Conservation (phyloP, 1,140 invertebrate genomes). For the Hesperophylax magnus region DNA sequence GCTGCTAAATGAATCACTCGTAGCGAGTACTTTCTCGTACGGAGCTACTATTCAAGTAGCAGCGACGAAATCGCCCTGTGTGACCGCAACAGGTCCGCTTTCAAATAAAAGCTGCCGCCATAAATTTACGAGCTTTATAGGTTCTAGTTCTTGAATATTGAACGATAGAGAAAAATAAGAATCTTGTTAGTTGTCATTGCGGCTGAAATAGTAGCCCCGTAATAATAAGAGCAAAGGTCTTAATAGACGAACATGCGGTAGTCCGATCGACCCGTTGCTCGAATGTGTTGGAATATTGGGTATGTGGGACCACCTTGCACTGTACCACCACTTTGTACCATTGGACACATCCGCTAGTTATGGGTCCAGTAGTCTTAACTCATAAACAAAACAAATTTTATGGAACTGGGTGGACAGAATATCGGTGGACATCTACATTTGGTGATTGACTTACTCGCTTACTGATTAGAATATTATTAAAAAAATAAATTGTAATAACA, state of each 20-base stretch:
- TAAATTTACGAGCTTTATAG: constrained; percentile 21
- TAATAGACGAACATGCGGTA: neutral
- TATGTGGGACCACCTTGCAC: constrained; percentile 4
- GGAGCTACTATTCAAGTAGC: too few species aligned
- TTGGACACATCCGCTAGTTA: constrained; percentile 15
- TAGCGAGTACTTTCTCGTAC: too few species aligned
- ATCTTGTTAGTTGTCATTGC: constrained; percentile 20
- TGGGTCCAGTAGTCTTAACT: constrained; percentile 17
- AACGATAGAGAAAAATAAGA: constrained; percentile 2
- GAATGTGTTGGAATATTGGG: neutral
- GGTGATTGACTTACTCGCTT: too few species aligned
- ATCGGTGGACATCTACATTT: neutral
- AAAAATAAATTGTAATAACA: too few species aligned
- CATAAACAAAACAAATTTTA: constrained; percentile 35
- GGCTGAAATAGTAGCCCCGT: neutral
- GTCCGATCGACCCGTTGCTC: neutral
- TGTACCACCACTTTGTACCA: neutral
- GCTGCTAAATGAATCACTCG: too few species aligned
- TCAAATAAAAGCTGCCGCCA: neutral
- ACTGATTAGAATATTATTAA: too few species aligned
- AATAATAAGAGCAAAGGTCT: constrained; percentile 19
- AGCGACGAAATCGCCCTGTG: too few species aligned
- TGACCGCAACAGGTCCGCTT: neutral
- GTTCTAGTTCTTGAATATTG: neutral
- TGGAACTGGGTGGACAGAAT: neutral